Conservation (phyloP, 2,888 invertebrate species). For the Raillietiella orientalis region DNA sequence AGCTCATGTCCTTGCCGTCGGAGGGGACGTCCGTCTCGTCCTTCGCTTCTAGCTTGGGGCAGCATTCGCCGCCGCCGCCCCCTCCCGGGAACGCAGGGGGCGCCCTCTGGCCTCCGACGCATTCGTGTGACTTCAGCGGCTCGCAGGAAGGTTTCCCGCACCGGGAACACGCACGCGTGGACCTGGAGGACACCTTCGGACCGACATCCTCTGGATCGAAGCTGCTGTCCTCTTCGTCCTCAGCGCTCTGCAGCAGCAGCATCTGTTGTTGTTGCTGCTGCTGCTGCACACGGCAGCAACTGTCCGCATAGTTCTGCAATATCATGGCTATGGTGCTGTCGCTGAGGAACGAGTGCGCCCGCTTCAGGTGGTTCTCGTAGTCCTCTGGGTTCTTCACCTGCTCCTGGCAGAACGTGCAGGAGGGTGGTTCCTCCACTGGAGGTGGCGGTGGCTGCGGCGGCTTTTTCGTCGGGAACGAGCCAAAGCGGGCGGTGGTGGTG, state of each 20-base stretch:
- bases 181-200: too few species aligned
- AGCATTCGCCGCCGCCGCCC: constrained; percentile 7
- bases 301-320: too few species aligned
- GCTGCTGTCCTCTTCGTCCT: constrained; percentile 3
- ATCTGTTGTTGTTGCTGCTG: constrained; percentile 12
- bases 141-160: too few species aligned
- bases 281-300: too few species aligned
- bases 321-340: too few species aligned
- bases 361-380: constrained; percentile 12
- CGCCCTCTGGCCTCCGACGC: constrained; percentile 4
- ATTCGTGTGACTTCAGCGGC: too few species aligned
- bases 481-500: not conserved
- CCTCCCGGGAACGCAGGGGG: constrained; percentile 4
- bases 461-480: not conserved
- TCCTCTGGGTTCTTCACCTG: constrained; percentile 11
- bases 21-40: constrained; percentile 1
- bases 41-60: constrained; percentile 5
- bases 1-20: constrained; percentile 10
- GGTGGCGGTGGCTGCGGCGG: constrained; percentile 4
- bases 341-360: constrained; percentile 6
- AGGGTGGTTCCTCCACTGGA: constrained; percentile 4
- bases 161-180: too few species aligned
- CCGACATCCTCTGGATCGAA: constrained; percentile 2
- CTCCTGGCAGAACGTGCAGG: constrained; percentile 2
- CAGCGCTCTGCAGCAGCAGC: constrained; percentile 14